Base-by-base conservation (phyloP, 2,113 vertebrate genomes). In the Eclectus roratus region DNA sequence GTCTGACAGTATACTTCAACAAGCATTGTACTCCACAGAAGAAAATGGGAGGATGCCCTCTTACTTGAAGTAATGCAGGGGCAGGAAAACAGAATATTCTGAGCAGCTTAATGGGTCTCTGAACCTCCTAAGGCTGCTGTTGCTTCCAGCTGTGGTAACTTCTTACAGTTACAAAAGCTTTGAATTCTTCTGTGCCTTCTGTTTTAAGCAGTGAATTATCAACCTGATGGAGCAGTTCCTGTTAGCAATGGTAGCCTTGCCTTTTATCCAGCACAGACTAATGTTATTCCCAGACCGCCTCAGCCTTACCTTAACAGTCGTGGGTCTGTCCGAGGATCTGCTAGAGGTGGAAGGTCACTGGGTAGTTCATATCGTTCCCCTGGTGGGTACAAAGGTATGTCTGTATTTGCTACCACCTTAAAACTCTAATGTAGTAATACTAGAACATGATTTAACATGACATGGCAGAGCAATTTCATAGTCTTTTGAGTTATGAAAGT, bases 361-460 rank as follows among this genome's bases (percentile, higher is more conserved):
- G 93, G 95, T 46, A 98, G 98, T 94, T 97, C 97, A 2, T 98
- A 98, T 90, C 98, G 98, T 71, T 98, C 98, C 88, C 97, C 98
- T 91, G 97, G 98, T 91, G 98, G 98, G 43, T 98, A 98, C 93
- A 98, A 98, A 99, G 98, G 98, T 99, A 98, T 91, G 97, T 66
- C 46, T 95, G 35, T 44, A 5, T 88, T 76, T 94, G 21, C 37
- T 64, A 0, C 11, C 10, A 21, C 44, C 19, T 64, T 8, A 53
- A 31, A 29, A 27, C 35, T 13, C 39, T 43, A 2, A 55, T 41
- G 13, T 43, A n/a, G 24, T 71, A 44, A 49, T 29, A 47, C 33
- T 27, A 28, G 17, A 72, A 64, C 3, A 16, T 39, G 44, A 53
- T 28, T 72, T 85, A 83, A 41, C 9, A n/a, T 13, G 55, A 33